These are phyloP conservation scores for Anoplius nigerrimus DNA, from an alignment of 2,888 invertebrate species.

Conservation along the genomic window DNA sequence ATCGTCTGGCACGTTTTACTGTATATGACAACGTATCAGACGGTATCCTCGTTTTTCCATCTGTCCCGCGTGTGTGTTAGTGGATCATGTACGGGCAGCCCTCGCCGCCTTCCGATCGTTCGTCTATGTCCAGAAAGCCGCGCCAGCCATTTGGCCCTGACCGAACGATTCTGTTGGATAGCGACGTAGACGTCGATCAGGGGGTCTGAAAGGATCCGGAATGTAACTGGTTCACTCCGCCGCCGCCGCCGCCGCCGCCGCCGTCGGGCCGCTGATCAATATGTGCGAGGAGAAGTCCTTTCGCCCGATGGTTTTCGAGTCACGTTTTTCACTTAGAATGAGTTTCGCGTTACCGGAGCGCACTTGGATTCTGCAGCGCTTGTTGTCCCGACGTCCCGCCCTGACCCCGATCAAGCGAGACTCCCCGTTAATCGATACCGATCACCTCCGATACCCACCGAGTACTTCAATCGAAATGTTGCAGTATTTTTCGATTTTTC, in stretches of 20 bases:
- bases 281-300: slow-evolving; percentile 50
- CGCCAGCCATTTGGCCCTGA: slow-evolving; percentile 17
- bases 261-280: slow-evolving; percentile 42
- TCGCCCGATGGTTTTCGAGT: slow-evolving; percentile 42
- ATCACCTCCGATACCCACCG: no score
- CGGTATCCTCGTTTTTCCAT: no score
- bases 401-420: no score
- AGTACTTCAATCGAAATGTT: no score
- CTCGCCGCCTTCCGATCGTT: slow-evolving; percentile 24
- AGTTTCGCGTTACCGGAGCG: slow-evolving; percentile 34
- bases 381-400: slow-evolving; percentile 23
- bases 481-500: no score
- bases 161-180: slow-evolving; percentile 39
- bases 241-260: slow-evolving; percentile 4
- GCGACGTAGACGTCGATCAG: slow-evolving; percentile 33
- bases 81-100: no score
- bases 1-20: no score
- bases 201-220: slow-evolving; percentile 43
- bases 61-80: no score
- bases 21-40: no score
- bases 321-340: slow-evolving; percentile 52
- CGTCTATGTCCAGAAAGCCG: slow-evolving; percentile 7
- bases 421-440: no score
- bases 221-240: slow-evolving; percentile 42
- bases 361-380: slow-evolving; percentile 39